Conservation (phyloP, 2,888 invertebrate species). For the Chaetogeoica ovagalla region DNA sequence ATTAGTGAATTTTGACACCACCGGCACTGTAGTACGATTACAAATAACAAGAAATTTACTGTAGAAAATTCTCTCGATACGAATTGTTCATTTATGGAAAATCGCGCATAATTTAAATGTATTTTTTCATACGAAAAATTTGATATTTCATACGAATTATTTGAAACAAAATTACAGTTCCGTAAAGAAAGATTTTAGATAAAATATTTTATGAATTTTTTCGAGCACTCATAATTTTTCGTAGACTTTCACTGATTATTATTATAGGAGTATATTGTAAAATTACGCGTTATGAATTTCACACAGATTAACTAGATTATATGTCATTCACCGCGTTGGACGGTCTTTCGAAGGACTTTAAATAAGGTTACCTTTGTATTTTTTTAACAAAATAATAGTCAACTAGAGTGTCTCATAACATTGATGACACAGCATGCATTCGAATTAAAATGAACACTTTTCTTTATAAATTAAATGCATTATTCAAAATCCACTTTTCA, state of each 20-base stretch:
- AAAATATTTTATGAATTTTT: background rate
- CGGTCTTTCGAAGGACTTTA: background rate
- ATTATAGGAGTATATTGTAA: background rate
- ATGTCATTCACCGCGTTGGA: background rate
- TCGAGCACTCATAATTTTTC: background rate
- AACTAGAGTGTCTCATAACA: background rate
- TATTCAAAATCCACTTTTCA: constrained; percentile 10
- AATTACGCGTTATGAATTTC: background rate
- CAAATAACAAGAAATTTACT: too few species aligned
- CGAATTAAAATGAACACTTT: constrained; percentile 3
- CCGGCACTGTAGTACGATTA: too few species aligned
- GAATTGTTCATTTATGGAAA: too few species aligned
- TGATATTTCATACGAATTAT: too few species aligned
- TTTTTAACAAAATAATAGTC: background rate
- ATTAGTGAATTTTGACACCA: too few species aligned
- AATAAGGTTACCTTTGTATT: background rate
- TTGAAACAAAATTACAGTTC: background rate
- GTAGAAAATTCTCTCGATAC: too few species aligned
- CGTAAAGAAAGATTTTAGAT: too few species aligned
- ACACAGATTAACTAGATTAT: too few species aligned
- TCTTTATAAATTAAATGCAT: constrained; percentile 5
- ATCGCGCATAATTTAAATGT: too few species aligned
- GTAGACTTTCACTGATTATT: constrained; percentile 17
- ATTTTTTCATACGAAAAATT: background rate
- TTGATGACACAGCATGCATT: constrained; percentile 22